Evolutionary conservation across 2,888 invertebrate genomes (phyloP).

Genomic region (Heliconius aoede): DNA sequence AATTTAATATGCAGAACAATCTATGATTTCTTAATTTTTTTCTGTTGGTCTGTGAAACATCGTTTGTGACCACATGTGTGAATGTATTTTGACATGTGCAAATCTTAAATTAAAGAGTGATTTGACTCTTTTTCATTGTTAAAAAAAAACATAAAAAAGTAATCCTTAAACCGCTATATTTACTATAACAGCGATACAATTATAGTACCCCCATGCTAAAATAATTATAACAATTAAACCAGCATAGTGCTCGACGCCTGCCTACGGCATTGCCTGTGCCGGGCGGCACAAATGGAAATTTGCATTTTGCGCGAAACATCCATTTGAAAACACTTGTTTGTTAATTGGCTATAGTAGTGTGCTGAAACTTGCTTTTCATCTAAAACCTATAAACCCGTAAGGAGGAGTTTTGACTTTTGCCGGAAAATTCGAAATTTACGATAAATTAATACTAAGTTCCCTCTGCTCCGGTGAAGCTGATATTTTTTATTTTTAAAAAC

Average conservation of each 20-base stretch:
- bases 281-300: slow-evolving; percentile 21
- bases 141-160: too few species aligned
- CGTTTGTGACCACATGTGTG: too few species aligned
- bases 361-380: neutral
- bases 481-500: too few species aligned
- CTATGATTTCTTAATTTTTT: too few species aligned
- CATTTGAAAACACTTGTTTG: slow-evolving; percentile 33
- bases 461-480: too few species aligned
- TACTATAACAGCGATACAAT: neutral
- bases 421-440: neutral
- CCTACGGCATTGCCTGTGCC: slow-evolving; percentile 8
- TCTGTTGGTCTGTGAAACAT: too few species aligned
- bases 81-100: too few species aligned
- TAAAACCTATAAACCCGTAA: neutral
- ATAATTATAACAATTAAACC: slow-evolving; percentile 12
- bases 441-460: too few species aligned
- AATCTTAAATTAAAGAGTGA: too few species aligned
- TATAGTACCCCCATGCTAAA: neutral
- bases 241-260: slow-evolving; percentile 4
- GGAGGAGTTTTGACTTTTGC: neutral
- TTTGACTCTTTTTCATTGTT: too few species aligned
- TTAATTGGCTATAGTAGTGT: slow-evolving; percentile 19
- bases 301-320: slow-evolving; percentile 35
- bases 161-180: neutral
- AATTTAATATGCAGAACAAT: too few species aligned